These are phyloP conservation scores for Liolophura sinensis DNA, from an alignment of 1,140 invertebrate species.

Conservation along the genomic window DNA sequence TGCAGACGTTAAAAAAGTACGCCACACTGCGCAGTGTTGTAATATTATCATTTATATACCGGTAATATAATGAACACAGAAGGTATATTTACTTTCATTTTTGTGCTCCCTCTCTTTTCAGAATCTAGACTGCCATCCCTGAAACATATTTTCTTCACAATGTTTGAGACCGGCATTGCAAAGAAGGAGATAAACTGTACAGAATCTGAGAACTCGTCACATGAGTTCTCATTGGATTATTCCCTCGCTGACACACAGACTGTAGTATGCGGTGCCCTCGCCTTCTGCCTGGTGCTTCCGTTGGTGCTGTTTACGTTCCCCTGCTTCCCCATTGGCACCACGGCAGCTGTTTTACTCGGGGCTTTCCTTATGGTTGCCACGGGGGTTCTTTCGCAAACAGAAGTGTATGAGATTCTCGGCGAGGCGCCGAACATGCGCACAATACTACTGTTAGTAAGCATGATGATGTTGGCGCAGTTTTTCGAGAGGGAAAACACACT, in stretches of 20 bases:
- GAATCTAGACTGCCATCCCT: too few relatives aligned
- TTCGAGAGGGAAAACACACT: conserved; percentile 17
- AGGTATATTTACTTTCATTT: too few relatives aligned
- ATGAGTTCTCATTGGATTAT: conserved; percentile 5
- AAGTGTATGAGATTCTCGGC: conserved; percentile 11
- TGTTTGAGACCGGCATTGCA: too few relatives aligned
- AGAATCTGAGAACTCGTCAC: too few relatives aligned
- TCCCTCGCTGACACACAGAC: conserved; percentile 6
- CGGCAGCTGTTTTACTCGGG: conserved; percentile 13
- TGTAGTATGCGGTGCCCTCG: conserved; percentile 10
- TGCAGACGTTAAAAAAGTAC: too few relatives aligned
- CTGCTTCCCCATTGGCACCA: conserved; percentile 13
- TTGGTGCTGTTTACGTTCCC: conserved; percentile 13
- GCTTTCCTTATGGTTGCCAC: conserved; percentile 14
- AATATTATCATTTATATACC: too few relatives aligned
- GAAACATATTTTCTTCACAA: too few relatives aligned
- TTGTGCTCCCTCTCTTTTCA: too few relatives aligned
- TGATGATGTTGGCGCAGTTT: conserved; percentile 19
- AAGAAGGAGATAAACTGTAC: too few relatives aligned
- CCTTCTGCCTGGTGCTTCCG: conserved; percentile 13
- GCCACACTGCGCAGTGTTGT: too few relatives aligned
- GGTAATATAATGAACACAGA: too few relatives aligned
- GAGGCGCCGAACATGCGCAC: conserved; percentile 13
- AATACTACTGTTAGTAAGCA: conserved; percentile 18
- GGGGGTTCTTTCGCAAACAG: conserved; percentile 10